Evolutionary conservation across 2,113 vertebrate species (phyloP), one percentile per base, ranked within the genome.

Genomic region (Nematolebias whitei): DNA sequence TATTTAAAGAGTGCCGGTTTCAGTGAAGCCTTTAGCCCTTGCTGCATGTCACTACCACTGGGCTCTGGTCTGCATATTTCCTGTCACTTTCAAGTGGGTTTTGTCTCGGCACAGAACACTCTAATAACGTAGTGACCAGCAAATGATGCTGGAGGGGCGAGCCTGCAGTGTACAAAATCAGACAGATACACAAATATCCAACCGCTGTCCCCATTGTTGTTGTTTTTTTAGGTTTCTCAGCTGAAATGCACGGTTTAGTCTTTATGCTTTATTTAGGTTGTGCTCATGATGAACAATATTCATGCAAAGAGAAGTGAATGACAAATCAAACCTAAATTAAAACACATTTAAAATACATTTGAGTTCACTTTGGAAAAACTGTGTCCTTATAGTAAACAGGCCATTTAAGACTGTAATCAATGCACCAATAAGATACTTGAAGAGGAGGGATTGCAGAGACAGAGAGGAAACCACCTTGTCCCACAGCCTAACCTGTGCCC

Each of bases 391-490:
- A 57, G 20, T 53, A 59, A 74, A 19, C 16, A 61, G 80, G 29
- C 26, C 16, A 43, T 62, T 72, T 26, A 59, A 48, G 11, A 38
- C 12, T 49, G 54, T 66, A 43, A 74, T 81, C 72, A 71, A 63
- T 74, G 64, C 74, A 70, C 88, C 87, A 92, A 92, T 91, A 78
- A 86, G 63, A 74, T 40, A 58, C 22, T 44, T 76, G 45, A 83
- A 86, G 87, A 89, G 89, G 88, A 90, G 90, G 90, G 87, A 85
- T 87, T 73, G 80, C 59, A 38, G 64, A 83, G 54, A 74, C 38
- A 69, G 69, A 55, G 78, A 87, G 87, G 83, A 91, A 90, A 87
- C 67, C 83, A 83, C 78, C 70, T 45, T 82, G 63, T 68, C 69
- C 76, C 72, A 87, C 76, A 88, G 83, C 79, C 82, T 83, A 85